Base-by-base conservation (phyloP, 2,797 vertebrate species). In the Trachurus trachurus region DNA sequence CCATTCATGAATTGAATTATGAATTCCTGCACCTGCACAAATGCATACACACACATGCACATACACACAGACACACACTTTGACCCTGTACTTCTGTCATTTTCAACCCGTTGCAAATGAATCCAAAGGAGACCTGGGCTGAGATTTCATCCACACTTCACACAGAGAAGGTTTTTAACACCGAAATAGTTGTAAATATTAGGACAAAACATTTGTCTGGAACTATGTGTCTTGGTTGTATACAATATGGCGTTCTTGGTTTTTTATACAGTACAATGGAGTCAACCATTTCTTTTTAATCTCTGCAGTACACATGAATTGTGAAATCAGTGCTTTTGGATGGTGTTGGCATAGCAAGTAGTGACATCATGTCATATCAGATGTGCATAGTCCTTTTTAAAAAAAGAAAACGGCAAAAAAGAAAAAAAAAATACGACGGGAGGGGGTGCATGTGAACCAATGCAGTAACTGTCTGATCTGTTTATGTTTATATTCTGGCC, bases 361-460 rank as follows among this genome's bases (percentile, higher is more conserved):
- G 93, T 94, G 90, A 74, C 87, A 88, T 89, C 87, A 88, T 89
- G 87, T 94, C 89, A 91, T 93, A 87, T 93, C 94, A 88, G 78
- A 93, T 94, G 93, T 95, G 91, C 91, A 91, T 93, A 93, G 89
- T 95, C 85, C 83, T 76, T 84, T 77, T 70, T 60, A 66, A 67
- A 64, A 50, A 57, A 54, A 1, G n/a, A 42, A 66, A 66, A 65
- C 47, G 45, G 49, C 66, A 57, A 31, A 47, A 29, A 2, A 29
- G 10, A 57, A 9, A 13, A 57, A 29, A 74, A 87, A 80, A 82
- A 68, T 47, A 44, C 13, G 42, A 39, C 82, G 78, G 53, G 59
- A 22, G 78, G 87, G 90, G 91, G 78, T 95, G 93, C 94, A 95
- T 95, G 95, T 92, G 86, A 94, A 94, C 85, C 92, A 94, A 94